A percentile compares a stretch with the other conserved stretches of the same genome.
Evolutionary conservation across 2,113 vertebrate species (phyloP).

Genomic region (Epinephelus moara): DNA sequence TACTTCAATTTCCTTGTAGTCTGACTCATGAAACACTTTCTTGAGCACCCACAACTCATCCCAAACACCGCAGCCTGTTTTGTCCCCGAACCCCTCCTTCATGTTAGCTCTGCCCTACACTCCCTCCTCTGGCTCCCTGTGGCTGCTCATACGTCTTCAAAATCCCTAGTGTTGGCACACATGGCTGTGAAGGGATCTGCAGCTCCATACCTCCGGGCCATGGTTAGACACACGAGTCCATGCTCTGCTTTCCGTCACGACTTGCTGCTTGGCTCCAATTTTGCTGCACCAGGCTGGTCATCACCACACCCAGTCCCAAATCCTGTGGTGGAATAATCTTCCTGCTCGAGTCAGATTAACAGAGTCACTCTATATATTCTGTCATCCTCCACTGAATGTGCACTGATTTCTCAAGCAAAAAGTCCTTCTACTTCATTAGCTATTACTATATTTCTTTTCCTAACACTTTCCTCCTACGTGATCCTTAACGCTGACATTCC

Average conservation of each 20-base stretch:
- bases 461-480: neutral
- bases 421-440: neutral
- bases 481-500: slow-evolving; percentile 13
- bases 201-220: slow-evolving; percentile 40
- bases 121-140: slow-evolving; percentile 16
- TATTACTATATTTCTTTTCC: neutral
- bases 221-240: slow-evolving; percentile 31
- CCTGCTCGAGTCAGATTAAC: slow-evolving; percentile 31
- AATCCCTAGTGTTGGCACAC: slow-evolving; percentile 41
- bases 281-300: slow-evolving; percentile 36
- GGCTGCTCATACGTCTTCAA: slow-evolving; percentile 35
- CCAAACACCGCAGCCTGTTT: slow-evolving; percentile 22
- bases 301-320: slow-evolving; percentile 27
- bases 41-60: slow-evolving; percentile 20
- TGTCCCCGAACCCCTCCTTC: slow-evolving; percentile 21
- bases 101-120: slow-evolving; percentile 33
- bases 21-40: slow-evolving; percentile 17
- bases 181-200: slow-evolving; percentile 25
- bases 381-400: neutral
- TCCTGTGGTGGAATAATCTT: slow-evolving; percentile 40
- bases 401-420: slow-evolving; percentile 10
- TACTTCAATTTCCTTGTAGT: slow-evolving; percentile 27
- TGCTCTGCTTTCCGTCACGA: slow-evolving; percentile 27
- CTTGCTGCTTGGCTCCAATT: slow-evolving; percentile 34
- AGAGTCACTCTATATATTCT: slow-evolving; percentile 28